Percentiles rank a stretch among this genome's conserved stretches.
phyloP scores from a whole-genome alignment of 64 coral and sea anemone genomes.

The Anthopleura sola region DNA sequence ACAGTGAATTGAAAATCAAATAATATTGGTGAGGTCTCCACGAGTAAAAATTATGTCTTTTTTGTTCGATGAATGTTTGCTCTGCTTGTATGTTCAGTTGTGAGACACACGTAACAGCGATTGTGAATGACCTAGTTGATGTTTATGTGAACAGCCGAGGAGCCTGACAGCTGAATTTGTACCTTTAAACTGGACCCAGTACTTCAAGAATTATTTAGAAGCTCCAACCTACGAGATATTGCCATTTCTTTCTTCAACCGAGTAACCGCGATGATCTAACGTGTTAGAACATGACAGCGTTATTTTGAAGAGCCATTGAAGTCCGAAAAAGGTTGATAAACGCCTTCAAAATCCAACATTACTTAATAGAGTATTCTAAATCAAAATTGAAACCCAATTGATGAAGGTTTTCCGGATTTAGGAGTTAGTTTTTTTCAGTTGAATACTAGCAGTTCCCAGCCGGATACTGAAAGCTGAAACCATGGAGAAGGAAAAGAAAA shows the following conservation, averaged over 20 bases:
- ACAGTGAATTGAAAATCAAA: background rate
- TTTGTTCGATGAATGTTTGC: background rate
- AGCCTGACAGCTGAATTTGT: background rate
- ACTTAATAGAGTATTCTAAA: background rate
- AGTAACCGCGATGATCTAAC: background rate
- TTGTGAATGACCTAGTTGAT: background rate
- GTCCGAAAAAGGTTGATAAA: background rate
- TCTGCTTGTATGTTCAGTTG: background rate
- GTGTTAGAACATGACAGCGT: background rate
- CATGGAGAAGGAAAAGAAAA: background rate
- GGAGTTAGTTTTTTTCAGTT: too few relatives aligned
- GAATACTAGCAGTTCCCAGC: too few relatives aligned
- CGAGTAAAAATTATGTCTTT: background rate
- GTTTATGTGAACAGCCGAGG: background rate
- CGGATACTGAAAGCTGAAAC: background rate
- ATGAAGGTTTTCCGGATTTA: background rate
- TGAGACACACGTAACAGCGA: background rate
- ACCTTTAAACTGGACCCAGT: background rate
- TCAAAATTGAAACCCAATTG: background rate
- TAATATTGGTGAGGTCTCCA: background rate
- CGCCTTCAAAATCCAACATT: background rate
- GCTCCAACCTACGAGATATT: background rate
- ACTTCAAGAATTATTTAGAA: background rate
- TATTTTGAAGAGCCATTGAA: background rate
- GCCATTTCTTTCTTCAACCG: background rate